A percentile compares a stretch with the other conserved stretches of the same genome.
Evolutionary conservation across 1,140 invertebrate genomes (phyloP).

Genomic region (Hylaeus volcanicus): DNA sequence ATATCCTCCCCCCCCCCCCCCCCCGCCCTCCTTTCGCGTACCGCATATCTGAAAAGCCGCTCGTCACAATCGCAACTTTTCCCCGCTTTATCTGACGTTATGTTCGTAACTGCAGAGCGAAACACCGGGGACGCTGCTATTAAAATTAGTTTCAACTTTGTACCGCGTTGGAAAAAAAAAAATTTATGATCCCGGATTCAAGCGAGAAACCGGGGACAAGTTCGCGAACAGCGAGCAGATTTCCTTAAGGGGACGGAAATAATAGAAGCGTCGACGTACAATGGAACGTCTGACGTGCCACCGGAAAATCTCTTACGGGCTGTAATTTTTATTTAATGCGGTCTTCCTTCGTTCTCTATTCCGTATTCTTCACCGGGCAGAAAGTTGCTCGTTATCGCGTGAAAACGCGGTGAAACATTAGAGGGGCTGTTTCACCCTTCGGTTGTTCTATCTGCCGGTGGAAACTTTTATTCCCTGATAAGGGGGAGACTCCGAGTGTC

Average conservation of each 20-base stretch:
- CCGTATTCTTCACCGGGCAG: neutral
- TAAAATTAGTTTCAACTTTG: neutral
- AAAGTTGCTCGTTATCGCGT: conserved; percentile 35
- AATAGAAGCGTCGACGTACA: conserved; percentile 9
- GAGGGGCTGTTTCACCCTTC: conserved; percentile 9
- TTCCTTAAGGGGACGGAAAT: conserved; percentile 19
- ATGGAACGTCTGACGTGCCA: conserved; percentile 6
- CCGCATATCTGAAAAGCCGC: neutral
- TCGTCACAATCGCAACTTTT: conserved; percentile 7
- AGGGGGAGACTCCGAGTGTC: neutral
- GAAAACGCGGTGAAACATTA: conserved; percentile 21
- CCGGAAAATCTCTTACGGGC: conserved; percentile 14
- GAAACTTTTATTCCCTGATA: conserved; percentile 21
- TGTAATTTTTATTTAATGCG: conserved; percentile 42
- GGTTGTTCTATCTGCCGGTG: neutral
- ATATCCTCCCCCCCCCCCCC: too few species aligned
- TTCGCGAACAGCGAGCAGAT: neutral
- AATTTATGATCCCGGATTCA: neutral
- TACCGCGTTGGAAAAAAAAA: neutral
- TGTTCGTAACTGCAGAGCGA: neutral
- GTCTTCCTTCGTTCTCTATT: neutral
- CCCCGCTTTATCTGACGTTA: neutral
- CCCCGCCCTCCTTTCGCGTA: too few species aligned
- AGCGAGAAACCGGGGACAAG: neutral
- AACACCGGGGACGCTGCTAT: neutral